These are phyloP conservation scores for Drosophila stalkeri DNA, from an alignment of 2,888 invertebrate species.

Conservation along the genomic window DNA sequence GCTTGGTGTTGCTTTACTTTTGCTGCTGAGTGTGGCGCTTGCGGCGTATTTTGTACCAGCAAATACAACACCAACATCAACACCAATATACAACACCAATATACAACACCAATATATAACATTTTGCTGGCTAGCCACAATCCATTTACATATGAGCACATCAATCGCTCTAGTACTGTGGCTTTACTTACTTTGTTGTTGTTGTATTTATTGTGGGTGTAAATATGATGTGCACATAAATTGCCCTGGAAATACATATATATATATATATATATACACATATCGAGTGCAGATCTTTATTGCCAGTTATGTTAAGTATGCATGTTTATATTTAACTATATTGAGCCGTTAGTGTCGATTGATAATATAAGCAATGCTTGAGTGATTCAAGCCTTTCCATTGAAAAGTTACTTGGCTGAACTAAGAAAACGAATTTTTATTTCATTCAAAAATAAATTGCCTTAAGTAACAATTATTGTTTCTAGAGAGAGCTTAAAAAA, in stretches of 20 bases:
- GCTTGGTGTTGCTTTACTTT: conserved; percentile 43
- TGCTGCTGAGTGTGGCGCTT: conserved; percentile 60
- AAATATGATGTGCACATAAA: conserved; percentile 13
- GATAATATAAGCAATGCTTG: too few relatives aligned
- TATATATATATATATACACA: not conserved
- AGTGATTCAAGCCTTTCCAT: not conserved
- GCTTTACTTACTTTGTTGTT: not conserved
- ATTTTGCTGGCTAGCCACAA: conserved; percentile 47
- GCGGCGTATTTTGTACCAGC: conserved; percentile 42
- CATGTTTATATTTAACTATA: not conserved
- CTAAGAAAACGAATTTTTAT: too few relatives aligned
- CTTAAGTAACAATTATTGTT: too few relatives aligned
- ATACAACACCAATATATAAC: conserved; percentile 20
- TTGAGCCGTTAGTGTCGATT: not conserved
- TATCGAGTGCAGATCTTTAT: not conserved
- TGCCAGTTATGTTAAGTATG: not conserved
- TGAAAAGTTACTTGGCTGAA: not conserved
- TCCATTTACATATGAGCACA: conserved; percentile 38
- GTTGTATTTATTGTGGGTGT: conserved; percentile 16
- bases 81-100: conserved; percentile 1
- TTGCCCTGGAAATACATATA: conserved; percentile 7
- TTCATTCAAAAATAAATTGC: not conserved
- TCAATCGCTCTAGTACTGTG: conserved; percentile 14
- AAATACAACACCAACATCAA: conserved; percentile 1
- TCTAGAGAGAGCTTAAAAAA: too few relatives aligned